These are phyloP conservation scores for Mormyrus lacerda DNA, from an alignment of 2,113 vertebrate species.

Conservation along the genomic window DNA sequence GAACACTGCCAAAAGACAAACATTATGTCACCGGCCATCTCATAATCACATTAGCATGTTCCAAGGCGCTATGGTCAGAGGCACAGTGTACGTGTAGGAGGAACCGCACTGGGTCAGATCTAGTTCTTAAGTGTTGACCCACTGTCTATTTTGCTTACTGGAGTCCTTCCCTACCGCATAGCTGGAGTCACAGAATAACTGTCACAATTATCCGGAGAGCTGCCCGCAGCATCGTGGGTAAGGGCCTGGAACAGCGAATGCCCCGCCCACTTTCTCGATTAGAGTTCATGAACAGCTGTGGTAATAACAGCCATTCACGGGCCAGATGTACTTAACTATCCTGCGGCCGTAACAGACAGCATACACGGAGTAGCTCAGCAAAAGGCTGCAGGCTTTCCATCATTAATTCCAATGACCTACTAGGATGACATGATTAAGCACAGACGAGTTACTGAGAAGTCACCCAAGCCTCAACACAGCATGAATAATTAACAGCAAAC, in stretches of 20 bases:
- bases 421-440: not conserved
- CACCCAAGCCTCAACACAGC: slow-evolving; percentile 11
- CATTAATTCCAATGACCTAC: not conserved
- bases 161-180: not conserved
- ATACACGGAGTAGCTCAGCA: not conserved
- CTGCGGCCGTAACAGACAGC: not conserved
- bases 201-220: not conserved
- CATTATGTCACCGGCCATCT: not conserved
- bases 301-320: not conserved
- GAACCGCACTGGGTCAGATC: not conserved
- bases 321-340: not conserved
- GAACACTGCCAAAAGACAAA: not conserved
- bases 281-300: not conserved
- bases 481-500: slow-evolving; percentile 39
- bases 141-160: not conserved
- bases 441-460: slow-evolving; percentile 16
- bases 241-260: not conserved
- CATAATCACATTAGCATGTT: not conserved
- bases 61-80: not conserved
- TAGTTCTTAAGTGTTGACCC: not conserved
- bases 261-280: not conserved
- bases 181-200: not conserved
- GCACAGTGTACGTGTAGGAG: not conserved
- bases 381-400: not conserved
- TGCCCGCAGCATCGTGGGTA: not conserved